Conservation (phyloP, 2,888 invertebrate genomes). For the Drosophila macrothrix region DNA sequence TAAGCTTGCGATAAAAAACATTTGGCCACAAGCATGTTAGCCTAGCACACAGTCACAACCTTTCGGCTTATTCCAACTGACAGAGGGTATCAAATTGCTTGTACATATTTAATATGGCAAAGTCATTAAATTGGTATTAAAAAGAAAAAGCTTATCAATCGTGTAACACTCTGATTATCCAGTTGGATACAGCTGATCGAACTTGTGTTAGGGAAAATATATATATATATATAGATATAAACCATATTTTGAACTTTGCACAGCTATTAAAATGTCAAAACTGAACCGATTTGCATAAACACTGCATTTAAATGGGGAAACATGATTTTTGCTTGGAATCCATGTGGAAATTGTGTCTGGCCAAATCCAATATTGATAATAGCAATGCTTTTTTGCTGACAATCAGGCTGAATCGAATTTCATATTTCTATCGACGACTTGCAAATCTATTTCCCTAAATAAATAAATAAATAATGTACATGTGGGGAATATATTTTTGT, state of each 20-base stretch:
- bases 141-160: constrained; percentile 1
- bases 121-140: neutral
- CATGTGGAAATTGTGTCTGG: neutral
- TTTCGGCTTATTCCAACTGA: no score
- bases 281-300: neutral
- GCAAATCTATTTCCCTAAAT: neutral
- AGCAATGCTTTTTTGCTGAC: neutral
- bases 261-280: neutral
- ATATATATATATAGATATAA: no score
- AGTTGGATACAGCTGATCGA: neutral
- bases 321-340: neutral
- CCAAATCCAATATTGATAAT: neutral
- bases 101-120: neutral
- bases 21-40: neutral
- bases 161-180: neutral
- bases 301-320: neutral
- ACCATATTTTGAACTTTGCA: neutral
- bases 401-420: neutral
- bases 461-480: neutral
- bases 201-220: neutral
- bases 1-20: neutral
- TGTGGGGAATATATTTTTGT: neutral
- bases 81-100: constrained; percentile 4
- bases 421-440: neutral
- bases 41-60: neutral